Percentiles rank a stretch among this genome's conserved stretches.
These are phyloP conservation scores for Ramazzottius varieornatus DNA, from an alignment of 2,888 invertebrate genomes.

Conservation along the genomic window DNA sequence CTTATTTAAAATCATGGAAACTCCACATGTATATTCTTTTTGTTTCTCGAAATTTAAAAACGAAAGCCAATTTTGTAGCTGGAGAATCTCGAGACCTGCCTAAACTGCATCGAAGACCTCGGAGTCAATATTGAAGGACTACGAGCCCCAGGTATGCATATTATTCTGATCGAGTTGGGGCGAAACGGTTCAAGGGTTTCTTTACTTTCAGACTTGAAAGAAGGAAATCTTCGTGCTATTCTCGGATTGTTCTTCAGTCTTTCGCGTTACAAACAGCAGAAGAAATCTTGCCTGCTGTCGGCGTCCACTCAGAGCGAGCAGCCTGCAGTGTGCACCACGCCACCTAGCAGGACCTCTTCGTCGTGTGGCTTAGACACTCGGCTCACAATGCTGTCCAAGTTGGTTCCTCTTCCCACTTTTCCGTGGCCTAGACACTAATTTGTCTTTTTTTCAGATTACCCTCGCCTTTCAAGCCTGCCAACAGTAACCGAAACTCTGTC, in stretches of 20 bases:
- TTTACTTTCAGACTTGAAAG: slow-evolving; percentile 42
- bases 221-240: slow-evolving; percentile 76
- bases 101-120: not conserved
- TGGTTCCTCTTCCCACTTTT: not conserved
- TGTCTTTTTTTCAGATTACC: not conserved
- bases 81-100: not conserved
- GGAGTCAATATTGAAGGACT: slow-evolving; percentile 1
- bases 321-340: not conserved
- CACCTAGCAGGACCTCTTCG: not conserved
- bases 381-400: not conserved
- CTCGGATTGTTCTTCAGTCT: slow-evolving; percentile 79
- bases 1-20: no score
- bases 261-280: slow-evolving; percentile 63
- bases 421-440: not conserved
- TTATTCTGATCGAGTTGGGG: not conserved
- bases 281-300: slow-evolving; percentile 29
- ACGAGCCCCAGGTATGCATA: not conserved
- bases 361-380: no score
- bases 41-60: no score
- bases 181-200: no score
- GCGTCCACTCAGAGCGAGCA: not conserved
- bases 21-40: no score
- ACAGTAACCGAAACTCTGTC: not conserved
- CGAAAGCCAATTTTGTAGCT: not conserved
- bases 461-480: not conserved